phyloP scores from a whole-genome alignment of 2,113 vertebrate species.

The Pachycephala philippinensis region DNA sequence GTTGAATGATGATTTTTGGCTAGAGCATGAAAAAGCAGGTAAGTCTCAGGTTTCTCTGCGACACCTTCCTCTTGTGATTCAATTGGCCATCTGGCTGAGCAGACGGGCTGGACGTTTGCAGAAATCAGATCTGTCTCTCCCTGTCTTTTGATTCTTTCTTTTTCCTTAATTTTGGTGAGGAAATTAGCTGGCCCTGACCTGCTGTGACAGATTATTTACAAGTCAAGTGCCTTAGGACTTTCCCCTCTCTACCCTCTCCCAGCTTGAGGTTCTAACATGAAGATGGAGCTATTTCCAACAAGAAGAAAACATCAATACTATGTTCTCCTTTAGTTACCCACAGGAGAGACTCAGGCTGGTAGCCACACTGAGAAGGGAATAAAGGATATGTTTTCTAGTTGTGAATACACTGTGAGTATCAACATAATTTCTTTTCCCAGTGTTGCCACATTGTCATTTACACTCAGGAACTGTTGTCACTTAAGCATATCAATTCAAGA shows the following conservation, averaged over 20 bases:
- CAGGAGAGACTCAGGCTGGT: not conserved
- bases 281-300: not conserved
- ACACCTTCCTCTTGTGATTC: constrained; percentile 37
- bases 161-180: not conserved
- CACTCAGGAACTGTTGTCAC: not conserved
- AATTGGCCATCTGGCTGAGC: not conserved
- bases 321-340: not conserved
- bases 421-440: not conserved
- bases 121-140: not conserved
- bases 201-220: not conserved
- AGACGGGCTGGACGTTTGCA: not conserved
- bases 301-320: not conserved
- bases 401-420: not conserved
- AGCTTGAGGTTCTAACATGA: not conserved
- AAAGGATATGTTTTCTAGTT: not conserved
- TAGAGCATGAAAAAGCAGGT: not conserved
- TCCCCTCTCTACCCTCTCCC: not conserved
- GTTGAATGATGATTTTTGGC: constrained; percentile 18
- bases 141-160: not conserved
- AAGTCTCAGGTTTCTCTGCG: not conserved
- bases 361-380: not conserved
- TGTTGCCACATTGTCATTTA: not conserved
- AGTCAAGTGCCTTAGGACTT: not conserved
- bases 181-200: not conserved
- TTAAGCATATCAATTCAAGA: not conserved